Evolutionary conservation across 2,113 vertebrate genomes (phyloP).

Genomic region (Nannobrachium achirus): DNA sequence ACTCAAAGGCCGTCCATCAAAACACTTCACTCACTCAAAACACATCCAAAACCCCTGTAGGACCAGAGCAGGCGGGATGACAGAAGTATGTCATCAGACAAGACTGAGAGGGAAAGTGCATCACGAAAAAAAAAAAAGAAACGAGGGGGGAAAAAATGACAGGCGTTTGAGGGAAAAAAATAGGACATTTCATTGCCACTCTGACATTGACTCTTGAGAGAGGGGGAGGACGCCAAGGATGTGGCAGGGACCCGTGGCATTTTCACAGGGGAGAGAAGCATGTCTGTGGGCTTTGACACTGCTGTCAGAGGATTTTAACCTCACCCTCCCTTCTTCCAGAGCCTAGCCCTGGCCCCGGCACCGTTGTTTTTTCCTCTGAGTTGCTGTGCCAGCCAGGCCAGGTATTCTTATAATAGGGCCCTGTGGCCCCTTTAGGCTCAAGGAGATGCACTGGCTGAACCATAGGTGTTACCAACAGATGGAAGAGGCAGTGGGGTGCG

Average conservation of each 20-base stretch:
- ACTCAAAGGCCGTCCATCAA: conserved; percentile 48
- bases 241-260: conserved; percentile 46
- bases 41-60: conserved; percentile 48
- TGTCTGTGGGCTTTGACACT: conserved; percentile 49
- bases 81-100: conserved; percentile 43
- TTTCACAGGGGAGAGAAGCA: conserved; percentile 42
- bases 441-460: conserved; percentile 38
- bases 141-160: conserved; percentile 38
- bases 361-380: conserved; percentile 55
- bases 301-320: conserved; percentile 67
- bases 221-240: conserved; percentile 56
- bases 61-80: conserved; percentile 34
- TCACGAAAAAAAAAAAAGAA: conserved; percentile 1
- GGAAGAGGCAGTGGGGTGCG: conserved; percentile 71
- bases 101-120: conserved; percentile 8
- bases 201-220: conserved; percentile 57
- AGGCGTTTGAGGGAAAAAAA: conserved; percentile 41
- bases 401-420: conserved; percentile 51
- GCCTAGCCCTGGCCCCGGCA: conserved; percentile 43
- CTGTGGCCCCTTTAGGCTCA: conserved; percentile 30
- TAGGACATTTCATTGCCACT: conserved; percentile 57
- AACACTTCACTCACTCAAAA: conserved; percentile 51
- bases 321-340: conserved; percentile 24
- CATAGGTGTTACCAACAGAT: conserved; percentile 70
- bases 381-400: conserved; percentile 40